phyloP scores from a whole-genome alignment of 2,113 vertebrate species.

The Upupa epops region DNA sequence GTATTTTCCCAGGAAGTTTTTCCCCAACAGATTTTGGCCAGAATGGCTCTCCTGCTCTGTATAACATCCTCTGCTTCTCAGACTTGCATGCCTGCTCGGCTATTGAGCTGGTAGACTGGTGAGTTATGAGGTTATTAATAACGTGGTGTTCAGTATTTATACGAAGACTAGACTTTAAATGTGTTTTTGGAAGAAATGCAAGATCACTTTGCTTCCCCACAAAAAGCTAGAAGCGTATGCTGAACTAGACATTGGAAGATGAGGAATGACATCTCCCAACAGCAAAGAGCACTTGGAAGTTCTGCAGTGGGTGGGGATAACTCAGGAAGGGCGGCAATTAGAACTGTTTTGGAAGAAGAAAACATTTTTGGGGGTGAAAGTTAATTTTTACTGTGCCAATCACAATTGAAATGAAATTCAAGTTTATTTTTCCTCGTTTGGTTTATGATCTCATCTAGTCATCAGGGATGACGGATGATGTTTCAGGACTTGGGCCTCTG shows the following conservation, averaged over 20 bases:
- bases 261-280: not conserved
- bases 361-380: conserved; percentile 8
- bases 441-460: conserved; percentile 51
- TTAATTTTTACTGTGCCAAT: conserved; percentile 43
- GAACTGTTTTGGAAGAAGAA: conserved; percentile 48
- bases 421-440: conserved; percentile 35
- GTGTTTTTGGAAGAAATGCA: not conserved
- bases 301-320: conserved; percentile 9
- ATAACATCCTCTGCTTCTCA: not conserved
- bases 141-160: not conserved
- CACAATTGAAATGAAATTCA: conserved; percentile 36
- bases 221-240: not conserved
- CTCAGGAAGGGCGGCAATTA: not conserved
- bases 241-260: not conserved
- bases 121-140: conserved; percentile 30
- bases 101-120: conserved; percentile 2
- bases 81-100: not conserved
- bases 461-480: not conserved
- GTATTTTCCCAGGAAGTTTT: not conserved
- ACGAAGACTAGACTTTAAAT: not conserved
- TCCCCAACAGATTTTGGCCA: not conserved
- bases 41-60: conserved; percentile 12
- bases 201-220: conserved; percentile 25
- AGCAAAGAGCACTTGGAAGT: not conserved
- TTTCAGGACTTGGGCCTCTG: not conserved